Evolutionary conservation across 2,797 vertebrate genomes (phyloP).

Genomic region (Halcyon chelicuti): DNA sequence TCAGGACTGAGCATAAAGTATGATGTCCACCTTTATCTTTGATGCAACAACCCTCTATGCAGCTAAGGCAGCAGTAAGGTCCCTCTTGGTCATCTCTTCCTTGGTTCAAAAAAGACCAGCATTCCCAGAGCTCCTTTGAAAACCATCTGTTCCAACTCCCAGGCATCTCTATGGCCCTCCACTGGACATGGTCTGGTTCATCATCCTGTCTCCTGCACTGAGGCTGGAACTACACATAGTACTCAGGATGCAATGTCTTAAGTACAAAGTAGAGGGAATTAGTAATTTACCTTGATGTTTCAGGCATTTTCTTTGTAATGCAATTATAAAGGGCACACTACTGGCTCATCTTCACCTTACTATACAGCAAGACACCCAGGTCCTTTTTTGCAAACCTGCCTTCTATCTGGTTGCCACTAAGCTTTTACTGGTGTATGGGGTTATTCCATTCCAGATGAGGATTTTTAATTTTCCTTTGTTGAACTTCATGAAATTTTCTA

Average conservation of each 20-base stretch:
- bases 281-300: neutral
- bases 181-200: neutral
- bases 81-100: neutral
- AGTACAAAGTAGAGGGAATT: neutral
- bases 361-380: neutral
- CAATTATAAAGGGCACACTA: neutral
- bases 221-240: neutral
- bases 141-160: neutral
- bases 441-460: neutral
- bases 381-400: neutral
- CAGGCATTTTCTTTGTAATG: neutral
- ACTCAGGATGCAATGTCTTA: neutral
- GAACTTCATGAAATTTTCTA: neutral
- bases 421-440: neutral
- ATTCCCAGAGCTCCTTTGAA: neutral
- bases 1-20: neutral
- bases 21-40: neutral
- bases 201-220: neutral
- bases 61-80: neutral
- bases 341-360: neutral
- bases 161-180: neutral
- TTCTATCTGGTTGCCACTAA: neutral
- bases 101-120: fast-evolving
- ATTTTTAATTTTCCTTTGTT: neutral
- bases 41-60: neutral